Evolutionary conservation across 2,888 invertebrate genomes (phyloP), one percentile per base, ranked within the genome.

Genomic region (Xanthorhoe designata): DNA sequence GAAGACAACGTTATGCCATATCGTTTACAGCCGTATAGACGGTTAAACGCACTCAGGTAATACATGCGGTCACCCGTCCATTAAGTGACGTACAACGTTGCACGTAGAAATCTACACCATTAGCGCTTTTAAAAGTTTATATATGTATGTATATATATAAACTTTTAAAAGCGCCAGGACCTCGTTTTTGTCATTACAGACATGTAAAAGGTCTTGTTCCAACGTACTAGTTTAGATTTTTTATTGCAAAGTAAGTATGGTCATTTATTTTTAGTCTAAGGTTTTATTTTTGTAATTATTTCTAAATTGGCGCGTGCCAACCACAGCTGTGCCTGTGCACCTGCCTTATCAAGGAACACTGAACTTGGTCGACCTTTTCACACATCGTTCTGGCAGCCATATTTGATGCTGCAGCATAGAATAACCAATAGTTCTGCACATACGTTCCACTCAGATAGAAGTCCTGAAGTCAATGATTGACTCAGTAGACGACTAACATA

Each of bases 301-400:
- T 66, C 51, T 67, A 67, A 68, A 66, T 69, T 52, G 62, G 68
- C 77, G 72, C 77, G 77, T 79, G 80, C 73, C 66, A 63, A 62
- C 61, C 54, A 71, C 85, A 84, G 82, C 82, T 85, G 67, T 67
- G 83, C 72, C 74, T 67, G 70, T 68, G 74, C 84, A 84, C 83
- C 86, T 84, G 84, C 70, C 76, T 78, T 84, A 83, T 82, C 77
- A 77, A 73, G 75, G 83, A 79, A 77, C 82, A 77, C 72, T 85
- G 87, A 85, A 83, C 87, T 77, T 77, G 35, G 58, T 59, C 81
- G 80, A 84, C 85, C 87, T 87, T 84, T 83, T 70, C 73, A 67
- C 76, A 75, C 72, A 67, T 70, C 70, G 32, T 56, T 35, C 53
- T 35, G 56, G 57, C 61, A 54, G 51, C 56, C 55, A 61, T 69